Evolutionary conservation across 2,113 vertebrate species (phyloP), one percentile per base, ranked within the genome.

Genomic region (Narcine bancroftii): DNA sequence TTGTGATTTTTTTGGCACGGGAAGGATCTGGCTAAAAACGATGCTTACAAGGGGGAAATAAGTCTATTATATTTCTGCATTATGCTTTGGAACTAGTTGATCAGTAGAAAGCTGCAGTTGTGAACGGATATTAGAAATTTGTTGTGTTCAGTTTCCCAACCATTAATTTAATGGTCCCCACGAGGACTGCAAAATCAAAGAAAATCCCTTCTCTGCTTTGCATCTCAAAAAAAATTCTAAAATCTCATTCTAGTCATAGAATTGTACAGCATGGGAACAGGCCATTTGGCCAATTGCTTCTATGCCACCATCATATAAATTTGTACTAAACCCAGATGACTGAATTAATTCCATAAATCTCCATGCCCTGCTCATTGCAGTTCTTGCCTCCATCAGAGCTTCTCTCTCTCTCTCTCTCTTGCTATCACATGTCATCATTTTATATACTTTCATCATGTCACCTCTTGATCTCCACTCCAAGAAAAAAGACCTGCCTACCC

Each of bases 1-100:
- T 91, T 69, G 87, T 91, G 33, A 69, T 45, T 45, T 56, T 63
- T 69, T 91, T 91, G 63, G 87, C n/a, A 66, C 56, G 69, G 87
- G 87, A 91, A 91, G 63, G 63, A 45, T 89, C 42, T 63, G 13
- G 15, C 50, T 60, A 13, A 87, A 56, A 60, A 9, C 60, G 81
- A 87, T 87, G 81, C 81, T 60, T 60, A 36, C 50, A 60, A 87
- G 21, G 17, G 56, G 53, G 81, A 87, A 36, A 53, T n/a, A 63
- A 15, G 53, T 87, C n/a, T 87, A 63, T 6, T 87, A n/a, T 87
- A 53, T 53, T 63, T 87, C 17, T 56, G 6, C 19, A 87, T 26
- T 19, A 39, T 75, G 72, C n/a, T 87, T 2, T 2, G 50, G 81
- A n/a, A 87, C 53, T n/a, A 13, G 53, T 87, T 36, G 81, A 36